Evolutionary conservation across 1,140 invertebrate genomes (phyloP).

Genomic region (Zeugodacus cucurbitae): DNA sequence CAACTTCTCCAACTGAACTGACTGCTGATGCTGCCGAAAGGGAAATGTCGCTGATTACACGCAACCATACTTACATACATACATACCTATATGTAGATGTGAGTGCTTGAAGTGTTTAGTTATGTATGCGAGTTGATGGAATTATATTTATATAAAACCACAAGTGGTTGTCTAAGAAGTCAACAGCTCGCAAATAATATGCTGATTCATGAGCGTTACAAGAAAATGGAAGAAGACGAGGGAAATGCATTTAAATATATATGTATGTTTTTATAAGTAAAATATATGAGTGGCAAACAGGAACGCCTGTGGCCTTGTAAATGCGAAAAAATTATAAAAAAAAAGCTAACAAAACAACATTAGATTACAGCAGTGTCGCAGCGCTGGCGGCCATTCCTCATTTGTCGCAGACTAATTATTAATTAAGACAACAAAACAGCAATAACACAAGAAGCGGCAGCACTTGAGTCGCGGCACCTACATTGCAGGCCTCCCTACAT

Average conservation of each 20-base stretch:
- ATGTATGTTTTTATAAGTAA: neutral
- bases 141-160: neutral
- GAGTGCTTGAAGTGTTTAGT: no score
- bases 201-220: neutral
- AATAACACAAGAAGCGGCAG: neutral
- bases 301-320: slow-evolving; percentile 25
- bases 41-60: slow-evolving; percentile 1
- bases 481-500: neutral
- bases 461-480: neutral
- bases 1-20: slow-evolving; percentile 7
- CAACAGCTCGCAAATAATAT: slow-evolving; percentile 26
- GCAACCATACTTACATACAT: neutral
- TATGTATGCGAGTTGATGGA: neutral
- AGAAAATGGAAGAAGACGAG: neutral
- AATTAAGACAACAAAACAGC: slow-evolving; percentile 5
- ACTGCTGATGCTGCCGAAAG: slow-evolving; percentile 12
- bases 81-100: neutral
- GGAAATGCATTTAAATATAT: neutral
- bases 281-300: neutral
- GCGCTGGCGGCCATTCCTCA: neutral
- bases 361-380: neutral
- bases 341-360: neutral
- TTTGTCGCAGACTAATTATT: slow-evolving; percentile 32
- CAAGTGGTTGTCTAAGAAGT: slow-evolving; percentile 25
- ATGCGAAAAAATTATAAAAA: neutral